Percentiles rank a stretch among this genome's conserved stretches.
phyloP scores from a whole-genome alignment of 2,113 vertebrate species.

The Rhodinocichla rosea region DNA sequence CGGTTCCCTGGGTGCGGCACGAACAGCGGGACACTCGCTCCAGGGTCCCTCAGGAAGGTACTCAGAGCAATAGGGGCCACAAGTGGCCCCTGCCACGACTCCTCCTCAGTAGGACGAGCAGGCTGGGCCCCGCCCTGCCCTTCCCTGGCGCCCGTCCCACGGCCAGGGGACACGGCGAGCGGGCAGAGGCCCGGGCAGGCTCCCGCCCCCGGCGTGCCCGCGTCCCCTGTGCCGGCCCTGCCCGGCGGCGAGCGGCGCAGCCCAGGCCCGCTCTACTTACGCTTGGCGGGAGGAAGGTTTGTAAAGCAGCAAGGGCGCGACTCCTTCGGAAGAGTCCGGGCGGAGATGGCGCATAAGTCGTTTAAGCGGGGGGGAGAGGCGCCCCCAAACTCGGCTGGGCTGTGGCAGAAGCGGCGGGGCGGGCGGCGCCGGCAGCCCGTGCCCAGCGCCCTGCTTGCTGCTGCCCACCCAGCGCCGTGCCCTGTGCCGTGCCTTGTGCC shows the following conservation, averaged over 20 bases:
- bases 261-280: not conserved
- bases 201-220: not conserved
- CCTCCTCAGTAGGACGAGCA: not conserved
- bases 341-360: not conserved
- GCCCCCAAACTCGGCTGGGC: not conserved
- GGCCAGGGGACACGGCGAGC: not conserved
- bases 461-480: not conserved
- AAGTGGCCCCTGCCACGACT: not conserved
- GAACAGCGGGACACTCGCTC: accelerated
- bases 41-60: not conserved
- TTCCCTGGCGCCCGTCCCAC: not conserved
- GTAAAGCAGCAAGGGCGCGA: not conserved
- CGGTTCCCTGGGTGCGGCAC: not conserved
- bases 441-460: not conserved
- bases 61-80: accelerated
- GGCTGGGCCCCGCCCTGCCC: not conserved
- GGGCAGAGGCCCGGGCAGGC: not conserved
- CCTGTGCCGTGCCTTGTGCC: not conserved
- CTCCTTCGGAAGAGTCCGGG: not conserved
- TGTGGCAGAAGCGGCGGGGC: not conserved
- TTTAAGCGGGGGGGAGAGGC: not conserved
- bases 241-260: not conserved
- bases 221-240: not conserved
- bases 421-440: not conserved
- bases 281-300: not conserved